Conservation (phyloP, 2,888 invertebrate species). For the Lacanobia wlatinum region DNA sequence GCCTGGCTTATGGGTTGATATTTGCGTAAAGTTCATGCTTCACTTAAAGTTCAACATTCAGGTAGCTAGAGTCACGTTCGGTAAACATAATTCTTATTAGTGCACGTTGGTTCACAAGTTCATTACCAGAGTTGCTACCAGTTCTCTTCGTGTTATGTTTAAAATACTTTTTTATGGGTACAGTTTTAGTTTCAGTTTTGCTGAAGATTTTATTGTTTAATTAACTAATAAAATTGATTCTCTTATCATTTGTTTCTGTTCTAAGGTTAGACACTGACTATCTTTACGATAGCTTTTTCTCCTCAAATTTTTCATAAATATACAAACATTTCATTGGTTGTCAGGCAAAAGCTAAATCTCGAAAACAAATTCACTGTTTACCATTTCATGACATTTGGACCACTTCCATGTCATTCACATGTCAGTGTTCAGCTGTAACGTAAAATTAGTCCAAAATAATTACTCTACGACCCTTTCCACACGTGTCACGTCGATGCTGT, state of each 20-base stretch:
- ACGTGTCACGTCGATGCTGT: constrained; percentile 39
- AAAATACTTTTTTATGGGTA: too few species aligned
- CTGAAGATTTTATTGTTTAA: background rate
- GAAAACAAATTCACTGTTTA: background rate
- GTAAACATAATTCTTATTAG: constrained; percentile 34
- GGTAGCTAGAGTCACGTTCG: constrained; percentile 35
- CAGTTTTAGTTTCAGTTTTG: background rate
- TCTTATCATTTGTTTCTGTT: background rate
- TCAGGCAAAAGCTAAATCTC: background rate
- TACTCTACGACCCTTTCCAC: constrained; percentile 34
- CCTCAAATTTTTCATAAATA: too few species aligned
- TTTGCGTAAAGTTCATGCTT: constrained; percentile 7
- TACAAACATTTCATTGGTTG: background rate
- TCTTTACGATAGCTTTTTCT: too few species aligned
- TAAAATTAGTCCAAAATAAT: constrained; percentile 42
- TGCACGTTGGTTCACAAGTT: background rate
- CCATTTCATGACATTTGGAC: constrained; percentile 1
- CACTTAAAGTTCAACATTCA: constrained; percentile 7
- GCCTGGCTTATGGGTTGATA: background rate
- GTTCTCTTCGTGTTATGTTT: background rate
- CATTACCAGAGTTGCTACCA: constrained; percentile 1
- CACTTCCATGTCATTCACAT: constrained; percentile 6
- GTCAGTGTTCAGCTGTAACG: constrained; percentile 9
- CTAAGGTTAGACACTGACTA: background rate
- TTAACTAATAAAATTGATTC: background rate